phyloP scores from a whole-genome alignment of 1,140 invertebrate genomes.

The Calephelis nemesis region DNA sequence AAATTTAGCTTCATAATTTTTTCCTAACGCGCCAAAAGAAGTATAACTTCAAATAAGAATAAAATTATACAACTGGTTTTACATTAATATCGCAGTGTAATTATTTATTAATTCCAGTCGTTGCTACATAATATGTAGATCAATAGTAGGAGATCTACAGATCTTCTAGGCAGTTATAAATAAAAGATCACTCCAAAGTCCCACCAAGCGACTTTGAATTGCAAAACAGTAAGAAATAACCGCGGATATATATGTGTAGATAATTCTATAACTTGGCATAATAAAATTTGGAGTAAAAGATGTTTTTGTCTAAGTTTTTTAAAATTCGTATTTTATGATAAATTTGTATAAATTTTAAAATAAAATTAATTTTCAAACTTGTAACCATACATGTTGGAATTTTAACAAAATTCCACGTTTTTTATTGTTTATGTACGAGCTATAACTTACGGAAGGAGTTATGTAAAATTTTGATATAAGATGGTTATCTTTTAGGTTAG shows the following conservation, averaged over 20 bases:
- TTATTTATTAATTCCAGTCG: too few species aligned
- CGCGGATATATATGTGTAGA: slow-evolving; percentile 5
- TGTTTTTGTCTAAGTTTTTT: neutral
- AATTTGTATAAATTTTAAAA: too few species aligned
- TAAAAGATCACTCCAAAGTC: slow-evolving; percentile 72
- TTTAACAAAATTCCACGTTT: too few species aligned
- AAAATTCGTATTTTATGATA: neutral
- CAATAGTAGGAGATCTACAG: slow-evolving; percentile 44
- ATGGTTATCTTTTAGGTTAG: too few species aligned
- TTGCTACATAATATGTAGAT: slow-evolving; percentile 22
- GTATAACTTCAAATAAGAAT: too few species aligned
- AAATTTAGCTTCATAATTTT: too few species aligned
- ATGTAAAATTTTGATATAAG: too few species aligned
- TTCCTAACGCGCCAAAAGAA: too few species aligned
- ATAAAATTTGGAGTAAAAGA: slow-evolving; percentile 9
- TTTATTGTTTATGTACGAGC: too few species aligned
- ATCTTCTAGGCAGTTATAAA: slow-evolving; percentile 66
- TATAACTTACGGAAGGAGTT: too few species aligned
- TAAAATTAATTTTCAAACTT: too few species aligned
- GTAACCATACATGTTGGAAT: too few species aligned
- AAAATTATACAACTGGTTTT: neutral
- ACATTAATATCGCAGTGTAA: neutral
- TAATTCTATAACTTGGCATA: slow-evolving; percentile 14
- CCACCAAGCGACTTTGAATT: slow-evolving; percentile 65
- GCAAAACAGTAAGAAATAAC: slow-evolving; percentile 50